Evolutionary conservation across 2,888 invertebrate species (phyloP), one percentile per base, ranked within the genome.

Genomic region (Pachliopta kotzebuea): DNA sequence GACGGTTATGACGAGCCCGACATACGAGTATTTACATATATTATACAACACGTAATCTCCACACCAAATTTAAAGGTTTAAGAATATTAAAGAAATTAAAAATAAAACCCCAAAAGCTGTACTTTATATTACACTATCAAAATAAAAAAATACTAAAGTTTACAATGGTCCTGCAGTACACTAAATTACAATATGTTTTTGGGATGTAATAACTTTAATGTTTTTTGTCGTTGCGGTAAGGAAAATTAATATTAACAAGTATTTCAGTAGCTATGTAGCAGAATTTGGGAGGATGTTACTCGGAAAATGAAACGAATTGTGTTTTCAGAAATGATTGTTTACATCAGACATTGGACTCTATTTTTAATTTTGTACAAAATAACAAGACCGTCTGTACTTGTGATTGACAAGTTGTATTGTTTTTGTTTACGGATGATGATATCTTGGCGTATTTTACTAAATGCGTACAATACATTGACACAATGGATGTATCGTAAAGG

Each of bases 281-380:
- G 55, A 21, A 45, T n/a, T 8, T n/a, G 45, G 18, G 14, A 37
- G n/a, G 1, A n/a, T 26, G 54, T 24, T 64, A 56, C 56, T 37
- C 18, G 23, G 60, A 64, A 64, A 49, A n/a, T 20, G 60, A 60
- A 64, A 65, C 65, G 14, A 62, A 58, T 62, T 17, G 61, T 45
- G 20, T 62, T 54, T 49, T 54, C 45, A 54, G 58, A 62, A 60
- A 60, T 50, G 20, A n/a, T 55, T 65, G 65, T 62, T 65, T 61
- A 61, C 61, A 50, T 55, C 49, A 53, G 50, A 62, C 61, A 58
- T 58, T 23, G 50, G 49, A 29, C n/a, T 29, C 49, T 65, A 65
- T 65, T 61, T 65, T 65, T 54, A 58, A 52, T 58, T 55, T 26
- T 29, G 23, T 58, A 54, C 37, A 29, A 37, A 56, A 62, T 31